Conservation (phyloP, 30 jellyfish, hydroid and myxozoan species). For the Aurelia sp. region DNA sequence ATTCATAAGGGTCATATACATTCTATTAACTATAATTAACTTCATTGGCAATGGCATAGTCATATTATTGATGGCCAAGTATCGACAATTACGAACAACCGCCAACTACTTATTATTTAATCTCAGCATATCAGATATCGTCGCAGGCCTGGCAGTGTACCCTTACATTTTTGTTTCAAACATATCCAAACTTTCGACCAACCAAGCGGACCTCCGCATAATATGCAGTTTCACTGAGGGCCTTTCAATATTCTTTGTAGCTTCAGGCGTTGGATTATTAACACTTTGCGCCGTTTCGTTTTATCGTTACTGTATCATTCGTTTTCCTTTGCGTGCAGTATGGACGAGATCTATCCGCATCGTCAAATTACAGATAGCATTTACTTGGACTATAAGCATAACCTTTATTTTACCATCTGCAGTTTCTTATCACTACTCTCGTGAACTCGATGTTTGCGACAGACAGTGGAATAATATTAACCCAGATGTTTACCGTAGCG, state of each 20-base stretch:
- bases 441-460: constrained; percentile 41
- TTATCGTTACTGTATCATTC: constrained; percentile 54
- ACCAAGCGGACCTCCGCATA: neutral
- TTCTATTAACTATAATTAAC: constrained; percentile 21
- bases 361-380: constrained; percentile 20
- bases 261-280: constrained; percentile 56
- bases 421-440: constrained; percentile 43
- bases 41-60: constrained; percentile 49
- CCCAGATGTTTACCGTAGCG: constrained; percentile 34
- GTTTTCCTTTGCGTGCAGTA: constrained; percentile 59
- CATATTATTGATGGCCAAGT: constrained; percentile 29
- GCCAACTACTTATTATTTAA: constrained; percentile 61
- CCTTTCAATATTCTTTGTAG: constrained; percentile 48
- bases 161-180: constrained; percentile 54
- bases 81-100: constrained; percentile 65
- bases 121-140: constrained; percentile 56
- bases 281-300: constrained; percentile 71
- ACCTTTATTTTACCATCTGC: constrained; percentile 55
- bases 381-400: constrained; percentile 54
- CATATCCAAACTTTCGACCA: constrained; percentile 1
- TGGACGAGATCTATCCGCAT: constrained; percentile 57
- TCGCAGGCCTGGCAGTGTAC: constrained; percentile 62
- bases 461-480: constrained; percentile 69
- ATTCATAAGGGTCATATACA: constrained; percentile 18
- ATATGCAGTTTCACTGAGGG: constrained; percentile 73